These are phyloP conservation scores for Pseudomyrmex flavicornis DNA, from an alignment of 1,140 invertebrate species.

Conservation along the genomic window DNA sequence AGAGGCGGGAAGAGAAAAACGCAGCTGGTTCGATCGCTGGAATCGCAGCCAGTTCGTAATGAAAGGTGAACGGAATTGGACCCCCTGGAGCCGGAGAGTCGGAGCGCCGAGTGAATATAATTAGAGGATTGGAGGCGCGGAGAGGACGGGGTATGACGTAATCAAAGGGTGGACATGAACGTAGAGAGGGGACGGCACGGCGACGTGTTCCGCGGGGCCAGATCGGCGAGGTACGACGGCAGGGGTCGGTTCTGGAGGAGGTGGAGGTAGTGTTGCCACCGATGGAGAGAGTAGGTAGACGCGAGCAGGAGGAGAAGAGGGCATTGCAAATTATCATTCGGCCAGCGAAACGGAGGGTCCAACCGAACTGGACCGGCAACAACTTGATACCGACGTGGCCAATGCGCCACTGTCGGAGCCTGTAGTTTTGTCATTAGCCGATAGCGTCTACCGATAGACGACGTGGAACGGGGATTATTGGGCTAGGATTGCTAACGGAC, in stretches of 20 bases:
- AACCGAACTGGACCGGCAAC: slow-evolving; percentile 81
- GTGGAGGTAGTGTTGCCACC: slow-evolving; percentile 57
- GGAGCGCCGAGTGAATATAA: slow-evolving; percentile 84
- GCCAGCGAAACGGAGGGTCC: slow-evolving; percentile 78
- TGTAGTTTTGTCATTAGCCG: slow-evolving; percentile 86
- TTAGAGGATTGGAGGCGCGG: slow-evolving; percentile 82
- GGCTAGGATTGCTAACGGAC: slow-evolving; percentile 81
- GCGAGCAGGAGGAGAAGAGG: slow-evolving; percentile 61
- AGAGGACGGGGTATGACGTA: slow-evolving; percentile 81
- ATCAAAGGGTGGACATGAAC: slow-evolving; percentile 82
- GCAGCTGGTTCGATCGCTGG: slow-evolving; percentile 82
- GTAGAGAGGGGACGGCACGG: slow-evolving; percentile 64
- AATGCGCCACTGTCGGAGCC: slow-evolving; percentile 77
- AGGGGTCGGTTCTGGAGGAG: slow-evolving; percentile 61
- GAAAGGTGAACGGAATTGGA: slow-evolving; percentile 85
- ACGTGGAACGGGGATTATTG: slow-evolving; percentile 83
- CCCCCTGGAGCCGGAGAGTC: slow-evolving; percentile 81
- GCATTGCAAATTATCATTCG: slow-evolving; percentile 84
- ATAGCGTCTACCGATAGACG: slow-evolving; percentile 83
- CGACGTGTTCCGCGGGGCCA: slow-evolving; percentile 58
- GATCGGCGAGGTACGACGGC: slow-evolving; percentile 62
- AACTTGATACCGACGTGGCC: slow-evolving; percentile 82
- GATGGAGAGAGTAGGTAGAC: slow-evolving; percentile 45
- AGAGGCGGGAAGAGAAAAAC: slow-evolving; percentile 70
- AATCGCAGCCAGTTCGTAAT: slow-evolving; percentile 84